Conservation (phyloP, 1,140 invertebrate species). For the Muscidifurax raptorellus region DNA sequence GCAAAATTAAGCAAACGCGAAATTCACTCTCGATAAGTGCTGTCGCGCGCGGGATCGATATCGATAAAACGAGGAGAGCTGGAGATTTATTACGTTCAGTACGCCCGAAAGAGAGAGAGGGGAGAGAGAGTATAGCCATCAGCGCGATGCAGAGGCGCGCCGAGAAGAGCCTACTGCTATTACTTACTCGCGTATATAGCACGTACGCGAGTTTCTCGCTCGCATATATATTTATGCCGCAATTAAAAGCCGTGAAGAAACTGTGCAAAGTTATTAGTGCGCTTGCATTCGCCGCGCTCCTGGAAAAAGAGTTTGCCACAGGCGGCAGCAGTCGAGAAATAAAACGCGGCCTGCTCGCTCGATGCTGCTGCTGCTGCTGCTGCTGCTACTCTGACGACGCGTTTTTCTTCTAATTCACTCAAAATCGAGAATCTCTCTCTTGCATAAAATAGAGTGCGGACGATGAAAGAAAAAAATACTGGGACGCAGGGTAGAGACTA, state of each 20-base stretch:
- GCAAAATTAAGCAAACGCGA: slow-evolving; percentile 3
- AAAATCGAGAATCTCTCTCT: neutral
- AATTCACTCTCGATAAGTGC: neutral
- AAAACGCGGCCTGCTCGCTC: too few relatives aligned
- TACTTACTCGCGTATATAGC: neutral
- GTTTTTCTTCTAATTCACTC: neutral
- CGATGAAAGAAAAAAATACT: neutral
- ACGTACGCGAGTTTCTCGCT: slow-evolving; percentile 1
- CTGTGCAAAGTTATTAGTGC: slow-evolving; percentile 36
- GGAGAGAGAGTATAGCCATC: neutral
- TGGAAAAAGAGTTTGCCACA: neutral
- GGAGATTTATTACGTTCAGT: neutral
- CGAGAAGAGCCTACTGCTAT: neutral
- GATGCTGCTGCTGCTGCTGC: too few relatives aligned
- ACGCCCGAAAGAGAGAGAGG: neutral
- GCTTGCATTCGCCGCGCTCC: neutral
- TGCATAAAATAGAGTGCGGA: neutral
- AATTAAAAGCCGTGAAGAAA: slow-evolving; percentile 35
- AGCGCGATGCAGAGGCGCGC: neutral
- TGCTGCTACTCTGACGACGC: too few relatives aligned
- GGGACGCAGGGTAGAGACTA: neutral
- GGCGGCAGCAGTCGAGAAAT: too few relatives aligned
- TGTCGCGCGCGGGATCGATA: neutral
- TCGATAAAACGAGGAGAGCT: neutral
- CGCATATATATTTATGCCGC: slow-evolving; percentile 2